Base-by-base conservation (phyloP, 1,140 invertebrate genomes). In the Pentalonia nigronervosa region DNA sequence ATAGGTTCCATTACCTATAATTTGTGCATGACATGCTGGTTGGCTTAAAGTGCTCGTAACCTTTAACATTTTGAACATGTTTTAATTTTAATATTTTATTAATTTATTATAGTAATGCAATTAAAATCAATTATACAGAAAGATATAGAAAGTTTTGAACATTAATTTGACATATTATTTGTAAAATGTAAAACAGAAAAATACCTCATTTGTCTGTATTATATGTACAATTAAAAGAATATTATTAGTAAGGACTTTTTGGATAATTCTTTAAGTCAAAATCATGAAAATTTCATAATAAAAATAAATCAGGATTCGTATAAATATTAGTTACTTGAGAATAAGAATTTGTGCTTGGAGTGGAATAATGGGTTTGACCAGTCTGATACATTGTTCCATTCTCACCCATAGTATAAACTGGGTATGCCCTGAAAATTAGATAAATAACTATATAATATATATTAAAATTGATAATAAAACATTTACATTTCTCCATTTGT, bases 351-450 rank as follows among this genome's bases (percentile, higher is more conserved):
- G 81, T 93, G 87, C 96, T 95, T n/a, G 96, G 95, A 34, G 96
- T 96, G 94, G 96, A 97, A 95, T 97, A 97, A 94, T 97, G 96
- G 93, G 95, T 96, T 34, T 96, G 96, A 94, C 96, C 96, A 94
- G 96, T 96, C 94, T 96, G 96, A 94, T 97, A 97, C 95, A 97
- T 96, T 4, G 97, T 96, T 94, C 96, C 96, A 94, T 96, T 96
- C 95, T 97, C 97, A 17, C 97, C 97, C 94, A 98, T 97, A 93
- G 97, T 97, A 95, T 98, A 98, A 76, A 98, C 97, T 94, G 97
- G 97, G 96, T 98, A 98, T 94, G 97, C 96, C 96, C 97, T 97
- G 53, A 76, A 93, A 93, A 91, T 87, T 30, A 50, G 47, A 76
- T 47, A 14, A 53, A 30, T 41, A 76, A 87, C 25, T n/a, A 76